These are phyloP conservation scores for Aldabrachelys gigantea DNA, from an alignment of 2,113 vertebrate species.

Conservation along the genomic window DNA sequence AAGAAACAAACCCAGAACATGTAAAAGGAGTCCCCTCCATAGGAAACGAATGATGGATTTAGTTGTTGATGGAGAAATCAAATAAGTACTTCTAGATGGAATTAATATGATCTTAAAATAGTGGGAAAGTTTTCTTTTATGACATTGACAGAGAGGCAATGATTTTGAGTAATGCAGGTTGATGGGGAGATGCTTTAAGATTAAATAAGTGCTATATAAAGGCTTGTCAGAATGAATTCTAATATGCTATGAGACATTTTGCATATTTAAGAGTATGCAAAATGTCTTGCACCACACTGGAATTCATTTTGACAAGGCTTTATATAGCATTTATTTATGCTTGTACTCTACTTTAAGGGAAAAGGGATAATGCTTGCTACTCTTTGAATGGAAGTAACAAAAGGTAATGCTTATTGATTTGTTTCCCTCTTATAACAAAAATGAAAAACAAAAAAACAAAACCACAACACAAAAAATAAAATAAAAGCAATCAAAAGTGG, in stretches of 20 bases:
- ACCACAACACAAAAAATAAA: conserved; percentile 81
- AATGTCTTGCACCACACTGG: conserved; percentile 73
- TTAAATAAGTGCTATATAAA: conserved; percentile 85
- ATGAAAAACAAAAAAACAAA: conserved; percentile 64
- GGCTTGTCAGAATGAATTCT: conserved; percentile 81
- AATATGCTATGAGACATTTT: conserved; percentile 77
- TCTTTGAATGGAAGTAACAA: conserved; percentile 57
- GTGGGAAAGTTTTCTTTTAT: conserved; percentile 77
- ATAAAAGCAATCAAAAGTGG: conserved; percentile 94
- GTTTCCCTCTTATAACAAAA: neutral
- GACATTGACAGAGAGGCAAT: conserved; percentile 78
- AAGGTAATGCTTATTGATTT: conserved; percentile 44
- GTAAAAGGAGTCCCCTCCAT: neutral
- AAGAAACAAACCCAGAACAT: neutral
- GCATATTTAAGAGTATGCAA: conserved; percentile 82
- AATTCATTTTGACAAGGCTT: conserved; percentile 81
- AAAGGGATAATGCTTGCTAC: conserved; percentile 37
- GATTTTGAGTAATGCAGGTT: conserved; percentile 77
- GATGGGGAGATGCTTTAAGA: conserved; percentile 80
- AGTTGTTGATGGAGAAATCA: conserved; percentile 61
- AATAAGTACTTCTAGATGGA: conserved; percentile 56
- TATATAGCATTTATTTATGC: conserved; percentile 80
- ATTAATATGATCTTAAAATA: conserved; percentile 77
- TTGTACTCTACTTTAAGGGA: conserved; percentile 68
- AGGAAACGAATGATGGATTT: conserved; percentile 24